Evolutionary conservation across 2,888 invertebrate species (phyloP), one percentile per base, ranked within the genome.

Genomic region (Scaptodrosophila latifasciaeformis): DNA sequence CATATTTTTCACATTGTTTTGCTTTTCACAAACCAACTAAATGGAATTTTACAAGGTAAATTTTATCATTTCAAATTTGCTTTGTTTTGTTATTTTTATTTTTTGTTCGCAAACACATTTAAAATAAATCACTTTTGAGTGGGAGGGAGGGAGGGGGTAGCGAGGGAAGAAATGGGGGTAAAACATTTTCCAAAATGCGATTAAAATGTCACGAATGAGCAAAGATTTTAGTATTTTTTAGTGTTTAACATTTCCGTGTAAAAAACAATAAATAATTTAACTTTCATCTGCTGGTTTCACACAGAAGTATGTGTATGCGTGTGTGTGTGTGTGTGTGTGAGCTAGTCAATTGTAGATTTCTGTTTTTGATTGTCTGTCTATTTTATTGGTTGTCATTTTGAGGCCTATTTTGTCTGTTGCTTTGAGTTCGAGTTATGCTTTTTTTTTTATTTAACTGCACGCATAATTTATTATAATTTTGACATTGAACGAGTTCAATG

Each of bases 401-500:
- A 6, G 34, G 15, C 15, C 6, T n/a, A 4, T 29, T 9, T 12
- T 21, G 35, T 34, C 29, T 42, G 59, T 35, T 46, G 61, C 60
- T 60, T 35, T 48, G 29, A 40, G 66, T 39, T 55, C 49, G 43
- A 35, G 54, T 54, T 51, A 39, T 40, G 49, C 48, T 62, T n/a
- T n/a, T n/a, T n/a, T n/a, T n/a, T n/a, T n/a, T n/a, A n/a, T 53
- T 59, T 37, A 46, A 55, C 46, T 60, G 47, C 65, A 74, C 74
- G 75, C 78, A 80, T 81, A 77, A 70, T 81, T 80, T 64, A 78
- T 70, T 70, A 68, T 70, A 80, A 78, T 82, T 66, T 69, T 83
- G 83, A 71, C 84, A 83, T 80, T 84, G 83, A 82, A 81, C 74
- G 76, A 74, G 65, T 82, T 70, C 82, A 83, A 83, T 83, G 83